Conservation (phyloP, 2,113 vertebrate species). For the Machaerirhynchus nigripectus region DNA sequence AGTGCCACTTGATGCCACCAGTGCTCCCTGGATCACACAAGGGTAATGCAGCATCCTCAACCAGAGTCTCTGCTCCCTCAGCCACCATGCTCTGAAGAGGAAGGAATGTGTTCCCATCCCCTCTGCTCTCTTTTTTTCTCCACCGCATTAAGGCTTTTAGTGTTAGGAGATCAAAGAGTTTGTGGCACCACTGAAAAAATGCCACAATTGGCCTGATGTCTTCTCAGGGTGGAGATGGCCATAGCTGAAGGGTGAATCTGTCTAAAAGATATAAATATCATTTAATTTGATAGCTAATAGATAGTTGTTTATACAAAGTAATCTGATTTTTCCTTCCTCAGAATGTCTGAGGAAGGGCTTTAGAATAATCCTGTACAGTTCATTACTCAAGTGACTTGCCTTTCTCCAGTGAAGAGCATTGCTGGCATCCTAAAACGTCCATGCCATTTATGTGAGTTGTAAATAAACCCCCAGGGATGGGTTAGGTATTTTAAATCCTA, state of each 20-base stretch:
- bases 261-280: background rate
- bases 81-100: background rate
- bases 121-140: background rate
- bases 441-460: background rate
- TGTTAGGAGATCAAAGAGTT: background rate
- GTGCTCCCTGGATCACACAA: background rate
- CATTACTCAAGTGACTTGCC: background rate
- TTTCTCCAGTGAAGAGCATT: background rate
- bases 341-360: background rate
- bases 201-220: background rate
- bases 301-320: background rate
- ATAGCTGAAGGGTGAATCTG: background rate
- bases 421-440: background rate
- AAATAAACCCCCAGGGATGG: background rate
- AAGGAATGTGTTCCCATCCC: background rate
- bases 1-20: background rate
- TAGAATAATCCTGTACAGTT: background rate
- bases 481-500: conserved; percentile 27
- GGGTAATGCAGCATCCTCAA: background rate
- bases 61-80: background rate
- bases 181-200: background rate
- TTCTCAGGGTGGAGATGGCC: accelerated
- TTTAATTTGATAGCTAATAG: background rate
- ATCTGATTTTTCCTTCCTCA: background rate
- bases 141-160: background rate